These are phyloP conservation scores for Astur gentilis DNA, from an alignment of 2,113 vertebrate genomes.

Conservation along the genomic window DNA sequence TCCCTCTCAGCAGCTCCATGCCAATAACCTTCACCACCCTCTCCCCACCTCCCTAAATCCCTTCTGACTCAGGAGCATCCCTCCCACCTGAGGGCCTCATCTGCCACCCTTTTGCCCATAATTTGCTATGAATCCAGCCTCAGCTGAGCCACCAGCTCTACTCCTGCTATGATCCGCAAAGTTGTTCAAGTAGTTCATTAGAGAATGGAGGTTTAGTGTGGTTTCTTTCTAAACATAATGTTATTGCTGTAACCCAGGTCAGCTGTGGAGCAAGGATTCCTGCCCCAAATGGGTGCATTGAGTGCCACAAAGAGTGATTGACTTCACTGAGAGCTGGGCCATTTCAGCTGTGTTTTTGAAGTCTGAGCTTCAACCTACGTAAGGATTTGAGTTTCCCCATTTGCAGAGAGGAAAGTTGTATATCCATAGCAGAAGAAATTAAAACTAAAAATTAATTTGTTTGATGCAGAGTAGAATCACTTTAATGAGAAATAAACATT, in stretches of 20 bases:
- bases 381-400: not conserved
- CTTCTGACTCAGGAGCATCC: not conserved
- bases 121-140: not conserved
- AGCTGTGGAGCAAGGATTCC: not conserved
- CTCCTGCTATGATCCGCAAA: not conserved
- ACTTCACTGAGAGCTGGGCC: not conserved
- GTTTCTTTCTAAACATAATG: not conserved
- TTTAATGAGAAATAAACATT: slow-evolving; percentile 7
- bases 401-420: not conserved
- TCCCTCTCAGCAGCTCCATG: not conserved
- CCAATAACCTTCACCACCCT: accelerated
- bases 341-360: not conserved
- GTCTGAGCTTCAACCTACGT: not conserved
- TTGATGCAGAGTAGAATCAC: not conserved
- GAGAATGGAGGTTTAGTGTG: not conserved
- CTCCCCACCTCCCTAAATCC: not conserved
- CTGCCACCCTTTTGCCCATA: not conserved
- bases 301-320: not conserved
- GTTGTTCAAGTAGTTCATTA: not conserved
- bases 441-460: not conserved
- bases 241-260: not conserved
- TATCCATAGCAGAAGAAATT: not conserved
- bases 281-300: not conserved
- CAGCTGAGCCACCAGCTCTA: not conserved
- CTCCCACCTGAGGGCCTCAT: not conserved